Conservation (phyloP, 2,113 vertebrate genomes). For the Ceyx margarethae region DNA sequence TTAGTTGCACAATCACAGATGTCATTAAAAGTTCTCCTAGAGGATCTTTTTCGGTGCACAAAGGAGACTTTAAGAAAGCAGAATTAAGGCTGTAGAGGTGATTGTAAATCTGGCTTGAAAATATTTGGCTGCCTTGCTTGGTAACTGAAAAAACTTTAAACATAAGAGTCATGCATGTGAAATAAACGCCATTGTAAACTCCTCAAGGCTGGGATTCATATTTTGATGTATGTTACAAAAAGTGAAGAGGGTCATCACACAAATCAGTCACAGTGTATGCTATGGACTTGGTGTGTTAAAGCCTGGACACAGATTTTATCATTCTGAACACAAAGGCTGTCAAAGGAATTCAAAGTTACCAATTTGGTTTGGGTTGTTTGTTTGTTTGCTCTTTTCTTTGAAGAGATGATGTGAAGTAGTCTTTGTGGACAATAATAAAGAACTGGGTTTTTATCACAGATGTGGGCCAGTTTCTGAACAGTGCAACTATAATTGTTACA, state of each 20-base stretch:
- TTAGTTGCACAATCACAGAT: neutral
- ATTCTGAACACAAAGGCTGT: neutral
- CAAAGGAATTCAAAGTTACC: neutral
- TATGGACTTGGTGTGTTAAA: neutral
- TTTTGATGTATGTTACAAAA: neutral
- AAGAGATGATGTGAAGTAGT: neutral
- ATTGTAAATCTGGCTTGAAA: conserved; percentile 17
- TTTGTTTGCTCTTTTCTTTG: neutral
- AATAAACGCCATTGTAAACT: neutral
- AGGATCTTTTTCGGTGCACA: neutral
- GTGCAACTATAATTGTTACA: neutral
- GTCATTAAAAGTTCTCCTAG: conserved; percentile 12
- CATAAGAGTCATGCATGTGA: neutral
- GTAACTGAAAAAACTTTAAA: neutral
- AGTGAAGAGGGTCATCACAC: neutral
- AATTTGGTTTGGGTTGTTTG: neutral
- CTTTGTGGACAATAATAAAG: neutral
- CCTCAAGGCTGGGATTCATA: neutral
- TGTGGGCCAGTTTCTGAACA: neutral
- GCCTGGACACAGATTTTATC: neutral
- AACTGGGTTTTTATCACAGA: neutral
- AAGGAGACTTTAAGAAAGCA: neutral
- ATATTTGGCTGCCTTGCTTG: neutral
- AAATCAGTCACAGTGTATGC: fast-evolving
- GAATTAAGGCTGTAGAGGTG: neutral